Conservation (phyloP, 2,888 invertebrate species). For the Epsilonema sp. region DNA sequence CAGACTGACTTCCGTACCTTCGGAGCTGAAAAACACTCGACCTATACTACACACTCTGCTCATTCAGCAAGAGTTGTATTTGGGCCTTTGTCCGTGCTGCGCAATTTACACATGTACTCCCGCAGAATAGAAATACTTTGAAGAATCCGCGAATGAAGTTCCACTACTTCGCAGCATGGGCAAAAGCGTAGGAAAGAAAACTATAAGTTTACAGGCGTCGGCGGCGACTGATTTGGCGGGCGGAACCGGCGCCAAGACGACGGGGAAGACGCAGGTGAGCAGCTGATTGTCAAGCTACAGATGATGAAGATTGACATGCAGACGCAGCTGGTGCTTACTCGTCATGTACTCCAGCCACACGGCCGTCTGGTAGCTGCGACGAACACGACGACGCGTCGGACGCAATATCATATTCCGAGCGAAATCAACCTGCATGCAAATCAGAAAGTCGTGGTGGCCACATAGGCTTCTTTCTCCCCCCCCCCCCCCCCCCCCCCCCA, state of each 20-base stretch:
- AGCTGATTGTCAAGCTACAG: slow-evolving; percentile 83
- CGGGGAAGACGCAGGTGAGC: slow-evolving; percentile 73
- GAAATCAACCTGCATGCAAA: slow-evolving; percentile 69
- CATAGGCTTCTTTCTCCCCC: no score
- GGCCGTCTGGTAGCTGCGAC: slow-evolving; percentile 49
- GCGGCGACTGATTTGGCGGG: slow-evolving; percentile 80
- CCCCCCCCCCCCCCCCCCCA: no score
- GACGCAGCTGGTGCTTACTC: slow-evolving; percentile 59
- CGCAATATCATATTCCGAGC: slow-evolving; percentile 37
- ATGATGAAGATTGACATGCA: slow-evolving; percentile 67
- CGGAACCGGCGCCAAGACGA: slow-evolving; percentile 76
- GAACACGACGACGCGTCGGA: slow-evolving; percentile 12
- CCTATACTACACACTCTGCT: no score
- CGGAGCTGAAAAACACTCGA: no score
- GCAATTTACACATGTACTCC: no score
- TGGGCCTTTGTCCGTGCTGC: no score
- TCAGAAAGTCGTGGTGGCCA: no score
- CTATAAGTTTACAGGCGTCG: slow-evolving; percentile 43
- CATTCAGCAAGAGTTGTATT: no score
- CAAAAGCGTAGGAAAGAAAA: no score
- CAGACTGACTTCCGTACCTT: slow-evolving; percentile 83
- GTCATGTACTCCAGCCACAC: slow-evolving; percentile 68
- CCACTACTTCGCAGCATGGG: no score
- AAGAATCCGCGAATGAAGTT: no score
- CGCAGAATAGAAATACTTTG: no score